Conservation (phyloP, 2,888 invertebrate genomes). For the Sarcophaga rosellei region DNA sequence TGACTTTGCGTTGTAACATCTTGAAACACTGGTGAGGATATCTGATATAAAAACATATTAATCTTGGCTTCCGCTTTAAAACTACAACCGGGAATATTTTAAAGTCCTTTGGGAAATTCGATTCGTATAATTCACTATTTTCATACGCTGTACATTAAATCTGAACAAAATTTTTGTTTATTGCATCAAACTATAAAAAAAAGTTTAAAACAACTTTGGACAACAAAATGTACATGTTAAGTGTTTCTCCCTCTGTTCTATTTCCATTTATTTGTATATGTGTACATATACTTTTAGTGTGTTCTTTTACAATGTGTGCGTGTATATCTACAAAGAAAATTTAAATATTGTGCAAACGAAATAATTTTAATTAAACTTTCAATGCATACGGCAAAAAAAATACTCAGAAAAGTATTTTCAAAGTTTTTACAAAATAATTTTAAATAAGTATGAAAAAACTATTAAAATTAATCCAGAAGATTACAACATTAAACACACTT, state of each 20-base stretch:
- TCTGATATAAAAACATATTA: too few species aligned
- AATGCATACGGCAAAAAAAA: slow-evolving; percentile 33
- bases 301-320: background rate
- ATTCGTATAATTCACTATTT: too few species aligned
- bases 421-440: slow-evolving; percentile 55
- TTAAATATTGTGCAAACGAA: slow-evolving; percentile 54
- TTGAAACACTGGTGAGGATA: too few species aligned
- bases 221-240: slow-evolving; percentile 26
- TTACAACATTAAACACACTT: slow-evolving; percentile 55
- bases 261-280: background rate
- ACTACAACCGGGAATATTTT: too few species aligned
- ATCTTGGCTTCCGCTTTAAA: too few species aligned
- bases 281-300: background rate
- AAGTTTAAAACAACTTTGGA: slow-evolving; percentile 35
- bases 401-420: slow-evolving; percentile 30
- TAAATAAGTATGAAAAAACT: slow-evolving; percentile 49
- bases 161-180: slow-evolving; percentile 14
- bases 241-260: background rate
- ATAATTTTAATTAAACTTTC: slow-evolving; percentile 66
- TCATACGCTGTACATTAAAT: too few species aligned
- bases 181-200: slow-evolving; percentile 41
- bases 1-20: too few species aligned
- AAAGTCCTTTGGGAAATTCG: too few species aligned
- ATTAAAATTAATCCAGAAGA: slow-evolving; percentile 64
- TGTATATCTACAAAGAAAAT: slow-evolving; percentile 37